Evolutionary conservation across 2,888 invertebrate genomes (phyloP), one percentile per base, ranked within the genome.

Genomic region (Drosophila maculinotata): DNA sequence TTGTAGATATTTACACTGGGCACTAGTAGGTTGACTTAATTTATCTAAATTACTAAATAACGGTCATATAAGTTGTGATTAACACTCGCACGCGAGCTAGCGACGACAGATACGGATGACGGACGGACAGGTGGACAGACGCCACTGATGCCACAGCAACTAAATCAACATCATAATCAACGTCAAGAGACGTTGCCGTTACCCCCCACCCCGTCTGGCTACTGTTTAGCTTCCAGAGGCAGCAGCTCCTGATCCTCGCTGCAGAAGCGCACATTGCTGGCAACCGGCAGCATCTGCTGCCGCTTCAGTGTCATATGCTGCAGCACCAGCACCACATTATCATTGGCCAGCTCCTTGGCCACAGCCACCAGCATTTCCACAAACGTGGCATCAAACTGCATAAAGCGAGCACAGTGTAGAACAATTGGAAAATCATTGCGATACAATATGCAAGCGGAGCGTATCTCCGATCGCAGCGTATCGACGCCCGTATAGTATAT

Each of bases 401-500:
- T 92, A 66, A 96, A 93, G 67, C 93, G 93, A 1, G 88, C 86
- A 79, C 95, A 95, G 90, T 96, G 94, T 1, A 97, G 85, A 0
- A 94, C 92, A 17, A 95, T 87, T 0, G 94, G 93, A 9, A 92
- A 90, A 23, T 90, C 90, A 72, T 91, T 89, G 63, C 90, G 89
- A n/a, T 92, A 92, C 26, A 92, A 86, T 41, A 89, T 69, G 28
- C 93, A 93, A 7, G 93, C 92, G 47, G 93, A 91, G 30, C 90
- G 90, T 48, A 95, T 92, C 78, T 93, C 93, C 42, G 93, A 92
- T 6, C 93, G 93, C 36, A 96, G 89, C 73, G 93, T 93, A 89
- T 95, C 95, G 2, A 94, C 94, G 44, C 95, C 94, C 25, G 96
- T 94, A 91, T 95, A 97, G 87, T 94, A 94, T 48, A 96, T 91